phyloP scores from a whole-genome alignment of 1,140 invertebrate species.

The Elymnias hypermnestra region DNA sequence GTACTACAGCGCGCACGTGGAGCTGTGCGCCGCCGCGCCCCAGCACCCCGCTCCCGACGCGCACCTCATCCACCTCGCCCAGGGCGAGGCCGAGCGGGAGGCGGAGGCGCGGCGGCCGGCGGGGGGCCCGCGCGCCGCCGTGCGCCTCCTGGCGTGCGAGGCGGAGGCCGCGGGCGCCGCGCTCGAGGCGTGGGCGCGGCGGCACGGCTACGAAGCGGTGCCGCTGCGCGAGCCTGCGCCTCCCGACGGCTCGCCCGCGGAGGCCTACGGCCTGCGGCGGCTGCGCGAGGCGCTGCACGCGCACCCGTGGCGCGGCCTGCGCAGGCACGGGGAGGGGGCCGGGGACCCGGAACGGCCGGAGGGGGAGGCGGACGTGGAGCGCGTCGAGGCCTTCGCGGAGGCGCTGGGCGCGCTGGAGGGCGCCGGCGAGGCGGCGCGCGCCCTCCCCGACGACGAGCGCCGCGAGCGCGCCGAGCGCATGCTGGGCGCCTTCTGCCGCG shows the following conservation, averaged over 20 bases:
- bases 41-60: constrained; percentile 23
- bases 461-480: constrained; percentile 6
- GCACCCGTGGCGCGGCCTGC: constrained; percentile 15
- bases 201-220: constrained; percentile 17
- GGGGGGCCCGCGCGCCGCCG: constrained; percentile 10
- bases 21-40: constrained; percentile 34
- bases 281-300: constrained; percentile 10
- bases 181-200: constrained; percentile 10
- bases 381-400: constrained; percentile 23
- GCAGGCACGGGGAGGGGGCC: neutral
- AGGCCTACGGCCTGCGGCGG: constrained; percentile 1
- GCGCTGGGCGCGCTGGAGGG: constrained; percentile 14
- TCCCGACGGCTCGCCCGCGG: neutral
- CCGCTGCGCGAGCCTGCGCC: constrained; percentile 9
- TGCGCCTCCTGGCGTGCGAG: constrained; percentile 16
- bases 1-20: constrained; percentile 15
- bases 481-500: constrained; percentile 7
- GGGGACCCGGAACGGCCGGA: constrained; percentile 1
- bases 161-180: constrained; percentile 14
- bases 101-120: constrained; percentile 6
- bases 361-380: constrained; percentile 7
- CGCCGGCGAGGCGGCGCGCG: constrained; percentile 2
- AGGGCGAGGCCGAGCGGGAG: constrained; percentile 10
- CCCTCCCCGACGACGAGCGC: constrained; percentile 1
- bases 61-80: too few relatives aligned